phyloP scores from a whole-genome alignment of 1,140 invertebrate species.

The Ostrea edulis region DNA sequence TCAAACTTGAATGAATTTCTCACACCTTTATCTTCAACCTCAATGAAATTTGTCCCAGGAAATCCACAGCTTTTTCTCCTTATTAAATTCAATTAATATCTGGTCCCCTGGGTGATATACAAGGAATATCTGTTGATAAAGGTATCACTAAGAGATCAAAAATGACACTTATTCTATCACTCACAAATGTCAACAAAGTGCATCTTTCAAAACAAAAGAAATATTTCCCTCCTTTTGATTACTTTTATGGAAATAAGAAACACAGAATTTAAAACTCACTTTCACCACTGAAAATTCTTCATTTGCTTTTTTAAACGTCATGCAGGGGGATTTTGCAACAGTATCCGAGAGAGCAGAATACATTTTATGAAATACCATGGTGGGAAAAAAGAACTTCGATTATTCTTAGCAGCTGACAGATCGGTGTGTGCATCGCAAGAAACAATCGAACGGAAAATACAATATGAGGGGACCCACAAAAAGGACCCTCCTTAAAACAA shows the following conservation, averaged over 20 bases:
- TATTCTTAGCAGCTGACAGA: background rate
- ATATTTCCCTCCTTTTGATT: background rate
- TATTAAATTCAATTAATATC: conserved; percentile 27
- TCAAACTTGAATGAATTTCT: conserved; percentile 35
- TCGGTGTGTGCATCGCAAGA: background rate
- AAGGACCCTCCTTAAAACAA: background rate
- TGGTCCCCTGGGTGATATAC: background rate
- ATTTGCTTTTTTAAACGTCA: background rate
- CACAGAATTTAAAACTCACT: background rate
- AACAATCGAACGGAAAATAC: background rate
- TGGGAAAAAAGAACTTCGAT: conserved; percentile 8
- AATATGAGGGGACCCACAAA: background rate
- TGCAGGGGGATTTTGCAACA: background rate
- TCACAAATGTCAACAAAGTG: conserved; percentile 1
- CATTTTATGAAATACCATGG: background rate
- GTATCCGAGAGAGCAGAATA: conserved; percentile 23
- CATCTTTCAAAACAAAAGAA: background rate
- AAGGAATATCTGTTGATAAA: conserved; percentile 1
- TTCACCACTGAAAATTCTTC: background rate
- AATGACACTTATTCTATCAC: background rate
- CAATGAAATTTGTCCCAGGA: conserved; percentile 3
- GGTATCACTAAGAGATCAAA: background rate
- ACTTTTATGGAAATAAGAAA: conserved; percentile 1
- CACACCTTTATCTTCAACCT: conserved; percentile 5
- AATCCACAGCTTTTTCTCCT: conserved; percentile 15